Percentiles rank a stretch among this genome's conserved stretches.
Evolutionary conservation across 2,797 vertebrate genomes (phyloP).

Genomic region (Coregonus suidteri): DNA sequence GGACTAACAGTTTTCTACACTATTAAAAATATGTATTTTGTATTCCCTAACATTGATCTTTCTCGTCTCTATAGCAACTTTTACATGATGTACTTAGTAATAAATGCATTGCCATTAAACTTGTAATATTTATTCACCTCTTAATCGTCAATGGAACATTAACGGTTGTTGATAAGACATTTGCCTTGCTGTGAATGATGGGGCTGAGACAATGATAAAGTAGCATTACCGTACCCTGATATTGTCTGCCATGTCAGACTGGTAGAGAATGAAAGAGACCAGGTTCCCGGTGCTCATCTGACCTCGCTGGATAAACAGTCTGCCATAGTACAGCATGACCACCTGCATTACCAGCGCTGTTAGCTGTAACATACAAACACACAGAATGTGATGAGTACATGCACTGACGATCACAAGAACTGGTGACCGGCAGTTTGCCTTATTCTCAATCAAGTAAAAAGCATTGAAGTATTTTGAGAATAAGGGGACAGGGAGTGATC

Average conservation of each 20-base stretch:
- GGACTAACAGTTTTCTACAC: too few species aligned
- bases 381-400: too few species aligned
- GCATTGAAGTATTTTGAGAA: fast-evolving
- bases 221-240: conserved; percentile 63
- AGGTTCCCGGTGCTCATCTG: conserved; percentile 78
- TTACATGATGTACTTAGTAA: neutral
- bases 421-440: too few species aligned
- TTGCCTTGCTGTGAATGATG: too few species aligned
- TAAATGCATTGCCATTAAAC: too few species aligned
- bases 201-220: too few species aligned
- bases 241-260: conserved; percentile 54
- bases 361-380: conserved; percentile 13
- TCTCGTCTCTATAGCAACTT: neutral
- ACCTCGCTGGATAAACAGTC: conserved; percentile 72
- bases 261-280: conserved; percentile 86
- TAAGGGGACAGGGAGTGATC: neutral
- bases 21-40: too few species aligned
- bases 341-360: conserved; percentile 72
- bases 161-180: too few species aligned
- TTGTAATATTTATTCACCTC: too few species aligned
- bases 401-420: too few species aligned
- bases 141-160: too few species aligned
- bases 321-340: conserved; percentile 76
- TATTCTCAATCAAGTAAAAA: too few species aligned
- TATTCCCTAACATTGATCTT: neutral